Base-by-base conservation (phyloP, 30 jellyfish, hydroid and myxozoan species). In the Calvadosia cruxmelitensis region DNA sequence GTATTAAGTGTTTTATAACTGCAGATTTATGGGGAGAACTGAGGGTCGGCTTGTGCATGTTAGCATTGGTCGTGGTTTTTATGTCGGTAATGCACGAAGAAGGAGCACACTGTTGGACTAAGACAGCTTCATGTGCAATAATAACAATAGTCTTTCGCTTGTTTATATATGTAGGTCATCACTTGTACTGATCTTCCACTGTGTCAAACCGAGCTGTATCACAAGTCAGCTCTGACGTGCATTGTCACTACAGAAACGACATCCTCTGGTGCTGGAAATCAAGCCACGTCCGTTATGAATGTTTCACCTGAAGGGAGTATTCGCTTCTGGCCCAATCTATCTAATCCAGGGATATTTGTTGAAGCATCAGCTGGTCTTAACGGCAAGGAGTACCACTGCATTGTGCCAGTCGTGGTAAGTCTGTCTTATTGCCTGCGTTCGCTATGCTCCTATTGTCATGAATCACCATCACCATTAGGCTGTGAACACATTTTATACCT, bases 271-370 rank as follows among this genome's bases (percentile, higher is more conserved):
- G 67, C 66, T 3, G 16, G 91, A 15, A 70, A 81, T 30, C 72
- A 67, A 31, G 77, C 67, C 68, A 78, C 93, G 1, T 52, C 89
- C 3, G 85, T 89, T 27, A 48, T 89, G 64, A 76, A 52, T 73
- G 78, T 89, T 1, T 81, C 98, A 3, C 95, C 98, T 3, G 98
- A 82, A 61, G 98, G 98, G 30, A 52, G 52, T 28, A 50, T 82
- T 27, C 73, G 93, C 52, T 76, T 31, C 33, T 89, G 98, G 98
- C 95, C 93, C 2, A 79, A 81, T 65, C 68, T 89, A 25, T 68
- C 85, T 1, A 77, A 63, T 27, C 95, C 93, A 0, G 81, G 95
- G 3, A 64, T 82, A 10, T 78, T 64, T 49, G 42, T 73, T 32
- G 98, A 81, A 68, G 57, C 92, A 13, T 62, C 82, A 0, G 80